Base-by-base conservation (phyloP, 2,888 invertebrate genomes). In the Xestia xanthographa region DNA sequence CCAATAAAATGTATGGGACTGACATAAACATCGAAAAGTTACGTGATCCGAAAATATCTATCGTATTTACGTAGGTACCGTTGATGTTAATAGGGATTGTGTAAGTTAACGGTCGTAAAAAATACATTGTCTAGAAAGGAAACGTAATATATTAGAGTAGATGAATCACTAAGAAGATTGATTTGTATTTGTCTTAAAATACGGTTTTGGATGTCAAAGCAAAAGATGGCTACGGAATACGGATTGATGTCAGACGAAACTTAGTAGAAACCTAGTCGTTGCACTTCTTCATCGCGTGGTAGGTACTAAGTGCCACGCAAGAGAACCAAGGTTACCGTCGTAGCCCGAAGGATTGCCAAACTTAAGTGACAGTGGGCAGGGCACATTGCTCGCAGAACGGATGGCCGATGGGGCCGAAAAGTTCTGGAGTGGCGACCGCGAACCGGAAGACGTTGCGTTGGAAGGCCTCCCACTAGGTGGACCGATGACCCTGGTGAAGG, bases 1-100 rank as follows among this genome's bases (percentile, higher is more conserved):
- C 50, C 38, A 74, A 80, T 60, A 81, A 65, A 60, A 60, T 81
- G 14, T 73, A 66, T 43, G 41, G 5, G 14, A 43, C 48, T 53
- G 53, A 79, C 66, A 75, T 66, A 63, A 82, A 82, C 26, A 63
- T 56, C 17, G 11, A 63, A 75, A 81, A 67, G 75, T 56, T 75
- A 79, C 48, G 62, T 67, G 79, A 82, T 63, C 29, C 41, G 41
- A 75, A 82, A 82, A 74, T 78, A 75, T 75, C 38, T 56, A 34
- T 67, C 62, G 29, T 48, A 67, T 79, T 80, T 75, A 63, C 56
- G 53, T n/a, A n/a, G n/a, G n/a, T 56, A 62, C 66, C n/a, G 38
- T 22, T 41, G 45, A 56, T 67, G 66, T 81, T 81, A 56, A 66
- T 66, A 66, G 50, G 50, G 43, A n/a, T 66, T 66, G 60, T 66